phyloP scores from a whole-genome alignment of 2,888 invertebrate species.

The Acrobasis suavella region DNA sequence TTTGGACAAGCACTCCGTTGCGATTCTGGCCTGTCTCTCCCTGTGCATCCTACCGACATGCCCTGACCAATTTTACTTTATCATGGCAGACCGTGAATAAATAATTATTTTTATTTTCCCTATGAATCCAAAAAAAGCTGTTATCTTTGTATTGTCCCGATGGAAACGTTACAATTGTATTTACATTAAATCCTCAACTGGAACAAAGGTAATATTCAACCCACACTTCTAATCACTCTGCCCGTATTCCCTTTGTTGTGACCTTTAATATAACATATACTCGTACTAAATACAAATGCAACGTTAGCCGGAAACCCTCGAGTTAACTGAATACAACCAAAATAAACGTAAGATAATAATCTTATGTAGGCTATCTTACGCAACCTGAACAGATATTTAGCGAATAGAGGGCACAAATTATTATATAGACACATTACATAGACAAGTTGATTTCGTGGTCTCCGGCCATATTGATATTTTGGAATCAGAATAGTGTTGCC shows the following conservation, averaged over 20 bases:
- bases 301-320: not conserved
- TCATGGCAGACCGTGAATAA: too few relatives aligned
- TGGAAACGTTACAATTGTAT: not conserved
- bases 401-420: not conserved
- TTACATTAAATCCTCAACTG: not conserved
- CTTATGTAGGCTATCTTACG: not conserved
- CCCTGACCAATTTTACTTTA: too few relatives aligned
- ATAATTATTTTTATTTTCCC: too few relatives aligned
- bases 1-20: too few relatives aligned
- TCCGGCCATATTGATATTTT: too few relatives aligned
- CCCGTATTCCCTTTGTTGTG: not conserved
- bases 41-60: too few relatives aligned
- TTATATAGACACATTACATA: too few relatives aligned
- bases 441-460: too few relatives aligned
- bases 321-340: slow-evolving; percentile 2
- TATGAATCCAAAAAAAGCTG: too few relatives aligned
- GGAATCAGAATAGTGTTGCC: too few relatives aligned
- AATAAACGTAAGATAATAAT: slow-evolving; percentile 3
- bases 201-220: not conserved
- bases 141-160: not conserved
- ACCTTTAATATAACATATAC: not conserved
- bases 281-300: not conserved
- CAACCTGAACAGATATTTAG: not conserved
- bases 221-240: not conserved
- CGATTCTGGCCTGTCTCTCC: too few relatives aligned